A percentile compares a stretch with the other conserved stretches of the same genome.
These are phyloP conservation scores for Erythrolamprus reginae DNA, from an alignment of 2,113 vertebrate species.

Conservation along the genomic window DNA sequence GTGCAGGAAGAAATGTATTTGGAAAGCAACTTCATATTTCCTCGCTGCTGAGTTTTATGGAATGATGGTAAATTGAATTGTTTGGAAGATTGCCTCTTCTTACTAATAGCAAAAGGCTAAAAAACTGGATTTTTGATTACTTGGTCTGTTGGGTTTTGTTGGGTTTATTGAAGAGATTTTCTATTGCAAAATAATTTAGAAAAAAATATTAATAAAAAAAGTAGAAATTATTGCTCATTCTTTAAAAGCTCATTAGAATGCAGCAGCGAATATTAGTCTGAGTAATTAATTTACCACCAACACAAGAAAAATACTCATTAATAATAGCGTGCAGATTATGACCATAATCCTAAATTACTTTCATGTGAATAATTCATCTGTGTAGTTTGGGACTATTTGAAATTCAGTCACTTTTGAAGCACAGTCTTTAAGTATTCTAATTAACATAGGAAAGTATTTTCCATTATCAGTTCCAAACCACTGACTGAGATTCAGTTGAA, in stretches of 20 bases:
- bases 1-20: background rate
- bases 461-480: constrained; percentile 1
- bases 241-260: constrained; percentile 37
- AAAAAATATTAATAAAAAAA: constrained; percentile 8
- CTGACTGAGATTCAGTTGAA: background rate
- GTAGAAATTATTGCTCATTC: constrained; percentile 31
- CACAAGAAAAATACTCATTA: constrained; percentile 35
- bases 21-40: constrained; percentile 14
- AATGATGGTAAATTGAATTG: constrained; percentile 3
- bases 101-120: constrained; percentile 24
- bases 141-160: constrained; percentile 31
- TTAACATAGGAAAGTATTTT: background rate
- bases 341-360: constrained; percentile 30
- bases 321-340: constrained; percentile 14
- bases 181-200: constrained; percentile 26
- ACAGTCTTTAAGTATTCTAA: constrained; percentile 5
- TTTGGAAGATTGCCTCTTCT: constrained; percentile 24
- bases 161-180: constrained; percentile 19
- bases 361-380: constrained; percentile 12
- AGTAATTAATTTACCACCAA: constrained; percentile 24
- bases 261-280: constrained; percentile 14
- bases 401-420: constrained; percentile 9
- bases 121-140: constrained; percentile 34
- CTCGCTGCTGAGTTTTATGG: constrained; percentile 22
- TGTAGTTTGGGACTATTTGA: background rate